A percentile compares a stretch with the other conserved stretches of the same genome.
Evolutionary conservation across 2,797 vertebrate genomes (phyloP).

Genomic region (Schizopygopsis malacanthus): DNA sequence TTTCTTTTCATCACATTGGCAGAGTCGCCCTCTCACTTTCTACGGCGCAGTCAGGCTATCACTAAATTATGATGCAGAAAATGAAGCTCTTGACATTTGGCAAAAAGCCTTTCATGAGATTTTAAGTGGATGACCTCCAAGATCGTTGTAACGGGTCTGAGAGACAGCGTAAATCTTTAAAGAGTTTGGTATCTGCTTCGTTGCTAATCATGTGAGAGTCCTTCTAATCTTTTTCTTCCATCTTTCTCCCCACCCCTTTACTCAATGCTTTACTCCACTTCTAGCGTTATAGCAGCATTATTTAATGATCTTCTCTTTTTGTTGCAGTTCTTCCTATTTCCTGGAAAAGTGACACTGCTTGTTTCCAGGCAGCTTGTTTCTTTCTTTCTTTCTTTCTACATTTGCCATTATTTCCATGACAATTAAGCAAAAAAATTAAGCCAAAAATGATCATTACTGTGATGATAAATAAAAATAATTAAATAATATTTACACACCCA

Average conservation of each 20-base stretch:
- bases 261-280: background rate
- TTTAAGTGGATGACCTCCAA: conserved; percentile 35
- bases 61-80: conserved; percentile 55
- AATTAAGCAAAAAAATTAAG: background rate
- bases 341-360: background rate
- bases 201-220: conserved; percentile 30
- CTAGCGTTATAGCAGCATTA: background rate
- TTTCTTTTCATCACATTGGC: conserved; percentile 13
- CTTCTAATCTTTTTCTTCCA: background rate
- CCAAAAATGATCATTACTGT: background rate
- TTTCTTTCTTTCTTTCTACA: background rate
- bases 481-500: background rate
- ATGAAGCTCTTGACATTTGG: conserved; percentile 40
- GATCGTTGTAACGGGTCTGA: conserved; percentile 8
- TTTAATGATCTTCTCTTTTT: conserved; percentile 4
- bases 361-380: background rate
- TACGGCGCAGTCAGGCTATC: conserved; percentile 38
- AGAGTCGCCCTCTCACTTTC: conserved; percentile 42
- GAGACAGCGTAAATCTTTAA: conserved; percentile 10
- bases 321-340: background rate
- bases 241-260: background rate
- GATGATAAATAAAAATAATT: background rate
- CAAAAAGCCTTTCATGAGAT: conserved; percentile 38
- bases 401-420: background rate
- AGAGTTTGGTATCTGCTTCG: background rate